Evolutionary conservation across 1,140 invertebrate species (phyloP), one percentile per base, ranked within the genome.

Genomic region (Spodoptera litura): DNA sequence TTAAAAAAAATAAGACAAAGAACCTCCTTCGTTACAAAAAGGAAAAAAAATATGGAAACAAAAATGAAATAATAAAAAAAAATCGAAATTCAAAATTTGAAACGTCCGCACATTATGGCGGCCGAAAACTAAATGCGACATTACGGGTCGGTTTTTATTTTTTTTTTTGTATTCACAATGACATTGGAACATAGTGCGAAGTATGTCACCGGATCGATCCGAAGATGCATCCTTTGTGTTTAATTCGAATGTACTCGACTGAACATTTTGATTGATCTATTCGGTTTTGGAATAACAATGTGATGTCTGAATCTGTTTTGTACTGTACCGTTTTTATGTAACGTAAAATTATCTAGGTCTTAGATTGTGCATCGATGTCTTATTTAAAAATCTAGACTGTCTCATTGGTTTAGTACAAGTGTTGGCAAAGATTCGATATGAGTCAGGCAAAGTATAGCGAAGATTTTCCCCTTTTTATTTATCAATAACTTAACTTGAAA

Each of bases 161-260:
- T 93, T 91, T 91, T 91, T 75, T 56, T 68, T 5, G 31, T 31
- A 71, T 75, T 86, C 82, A 88, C 92, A 91, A 91, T 89, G 89
- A 82, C 87, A 88, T 83, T 71, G 83, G 68, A 79, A 87, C 81
- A 89, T 83, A 88, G 82, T 85, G 6, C 15, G 83, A 93, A 89
- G 87, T 92, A 80, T 84, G 92, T 92, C 90, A 90, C 78, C 53
- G 78, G 88, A 89, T 83, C 80, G 72, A 85, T 93, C 89, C 79
- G 51, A 77, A 89, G 92, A 94, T 92, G 84, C 86, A 85, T 89
- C 86, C 79, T 86, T 86, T 90, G 84, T 89, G 20, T 72, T 70
- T 55, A 12, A 58, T 62, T 64, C 51, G 55, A 66, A 66, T 68
- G 74, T 62, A 52, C 6, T 52, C 11, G 31, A n/a, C 15, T 53